Base-by-base conservation (phyloP, 2,888 invertebrate species). In the Agriopis marginaria region DNA sequence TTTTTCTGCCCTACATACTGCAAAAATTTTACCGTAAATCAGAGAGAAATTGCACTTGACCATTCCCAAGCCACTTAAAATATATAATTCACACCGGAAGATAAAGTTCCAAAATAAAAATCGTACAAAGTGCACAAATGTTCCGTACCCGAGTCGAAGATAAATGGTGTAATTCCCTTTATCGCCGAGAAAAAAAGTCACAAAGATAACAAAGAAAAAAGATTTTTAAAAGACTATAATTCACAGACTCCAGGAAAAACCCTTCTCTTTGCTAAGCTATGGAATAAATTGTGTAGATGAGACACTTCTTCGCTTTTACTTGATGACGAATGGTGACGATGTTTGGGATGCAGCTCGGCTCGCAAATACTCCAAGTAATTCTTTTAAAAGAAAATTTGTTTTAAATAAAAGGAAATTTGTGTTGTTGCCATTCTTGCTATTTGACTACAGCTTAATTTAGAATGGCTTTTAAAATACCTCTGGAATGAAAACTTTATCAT, bases 221-320 rank as follows among this genome's bases (percentile, higher is more conserved):
- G 85, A 90, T 75, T 90, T 91, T 91, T 90, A 89, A 91, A 90
- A 86, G 89, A 86, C 86, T 79, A 90, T 90, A 91, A 89, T 85
- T 91, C 88, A 91, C 85, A 75, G 80, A 80, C 81, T 80, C 75
- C 62, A 54, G 65, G 70, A 66, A 71, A 78, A 88, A 86, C 89
- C 88, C 88, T 89, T 87, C 85, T 70, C 55, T 56, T 68, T 63
- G 49, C 63, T 71, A 72, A 71, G 74, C 77, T 70, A 74, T 70
- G 71, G 77, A 75, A 79, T 71, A 79, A 79, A 77, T 77, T 78
- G 70, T 75, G 77, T 77, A 71, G 78, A 83, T 77, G 79, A 77
- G 79, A 78, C 77, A 77, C 73, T 77, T 73, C 80, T 78, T 75
- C 76, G 80, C 81, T 68, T 58, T 65, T 63, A 53, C 62, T 65